Base-by-base conservation (phyloP, 92 coral and sea anemone genomes). In the Porites cylindrica region DNA sequence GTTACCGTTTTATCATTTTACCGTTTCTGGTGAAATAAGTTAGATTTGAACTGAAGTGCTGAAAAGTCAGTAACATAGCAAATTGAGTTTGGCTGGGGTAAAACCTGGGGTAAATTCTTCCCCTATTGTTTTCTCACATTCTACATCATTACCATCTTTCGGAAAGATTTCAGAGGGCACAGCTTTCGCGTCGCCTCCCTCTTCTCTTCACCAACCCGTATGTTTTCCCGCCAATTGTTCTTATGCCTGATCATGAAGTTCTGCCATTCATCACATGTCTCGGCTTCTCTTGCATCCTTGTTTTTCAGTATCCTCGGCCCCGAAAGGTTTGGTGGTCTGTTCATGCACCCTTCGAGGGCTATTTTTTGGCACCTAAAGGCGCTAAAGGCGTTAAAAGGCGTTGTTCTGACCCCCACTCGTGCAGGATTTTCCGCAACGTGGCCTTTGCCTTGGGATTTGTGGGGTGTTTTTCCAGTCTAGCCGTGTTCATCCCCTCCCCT, bases 281-380 rank as follows among this genome's bases (percentile, higher is more conserved):
- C 71, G 29, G 72, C 0, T 29, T 88, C 2, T 23, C 86, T 0
- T 83, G 89, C 51, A 76, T 85, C 10, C 17, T 91, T 8, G 89
- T 91, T 13, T 89, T 91, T 8, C 91, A 91, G 8, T 86, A 88
- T 52, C 62, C 83, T 14, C 64, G 18, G 6, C 91, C 94, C 4
- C 74, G 86, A 1, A 51, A 62, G n/a, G 83, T 66, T 51, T 91
- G 94, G 89, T 88, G 91, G 88, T 84, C 74, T 8, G 51, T 82
- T 23, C 29, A 7, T 7, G 10, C 20, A 4, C 24, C 10, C 7
- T 10, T n/a, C 11, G 38, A 65, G 24, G 24, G 26, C 70, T 65
- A 4, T 18, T 5, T 61, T 61, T 61, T 61, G n/a, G 65, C 65
- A 17, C 7, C 24, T 17, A 20, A 7, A 65, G 70, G 70, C 21